Percentiles rank a stretch among this genome's conserved stretches.
phyloP scores from a whole-genome alignment of 2,888 invertebrate genomes.

The Metallyticus violacea region DNA sequence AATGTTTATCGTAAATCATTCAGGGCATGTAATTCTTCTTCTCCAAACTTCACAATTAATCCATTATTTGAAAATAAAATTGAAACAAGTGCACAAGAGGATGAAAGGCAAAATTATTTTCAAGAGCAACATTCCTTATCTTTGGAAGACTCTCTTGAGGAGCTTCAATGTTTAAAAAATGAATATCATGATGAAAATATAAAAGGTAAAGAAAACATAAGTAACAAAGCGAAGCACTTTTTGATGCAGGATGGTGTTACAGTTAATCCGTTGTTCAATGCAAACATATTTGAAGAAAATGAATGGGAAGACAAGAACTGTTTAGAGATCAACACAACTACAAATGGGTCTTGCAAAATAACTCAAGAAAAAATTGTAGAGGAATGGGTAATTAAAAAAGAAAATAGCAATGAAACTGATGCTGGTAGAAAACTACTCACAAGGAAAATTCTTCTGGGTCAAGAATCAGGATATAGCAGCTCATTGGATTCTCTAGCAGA shows the following conservation, averaged over 20 bases:
- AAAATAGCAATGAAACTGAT: background rate
- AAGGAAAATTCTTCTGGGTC: background rate
- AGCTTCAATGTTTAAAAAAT: background rate
- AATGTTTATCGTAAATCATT: constrained; percentile 40
- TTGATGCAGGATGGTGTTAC: background rate
- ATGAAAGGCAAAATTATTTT: background rate
- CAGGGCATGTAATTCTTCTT: constrained; percentile 48
- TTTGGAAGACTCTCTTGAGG: background rate
- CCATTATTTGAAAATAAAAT: constrained; percentile 43
- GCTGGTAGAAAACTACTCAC: background rate
- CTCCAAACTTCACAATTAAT: constrained; percentile 55
- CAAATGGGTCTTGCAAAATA: background rate
- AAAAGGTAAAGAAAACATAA: background rate
- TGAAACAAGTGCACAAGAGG: background rate
- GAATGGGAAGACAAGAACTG: background rate
- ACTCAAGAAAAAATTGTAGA: background rate
- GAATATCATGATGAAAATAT: background rate
- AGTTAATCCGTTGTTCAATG: background rate
- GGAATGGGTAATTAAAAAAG: background rate
- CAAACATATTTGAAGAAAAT: background rate
- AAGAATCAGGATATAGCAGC: constrained; percentile 36
- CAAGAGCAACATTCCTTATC: background rate
- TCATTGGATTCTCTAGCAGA: constrained; percentile 33
- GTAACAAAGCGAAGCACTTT: background rate
- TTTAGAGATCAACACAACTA: background rate